Conservation (phyloP, 2,888 invertebrate genomes). For the Leptopterna dolabrata region DNA sequence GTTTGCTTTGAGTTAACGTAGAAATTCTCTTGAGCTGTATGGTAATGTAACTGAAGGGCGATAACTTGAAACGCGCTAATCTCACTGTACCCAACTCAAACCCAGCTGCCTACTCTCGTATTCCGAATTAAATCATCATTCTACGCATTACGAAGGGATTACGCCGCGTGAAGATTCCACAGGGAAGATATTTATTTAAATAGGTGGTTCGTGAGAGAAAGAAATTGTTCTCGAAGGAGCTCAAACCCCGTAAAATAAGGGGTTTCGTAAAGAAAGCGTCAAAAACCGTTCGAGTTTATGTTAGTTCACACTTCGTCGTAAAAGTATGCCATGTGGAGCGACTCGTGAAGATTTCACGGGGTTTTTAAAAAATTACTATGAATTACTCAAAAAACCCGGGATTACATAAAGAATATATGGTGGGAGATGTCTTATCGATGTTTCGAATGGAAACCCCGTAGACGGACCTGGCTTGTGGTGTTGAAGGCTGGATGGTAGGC, state of each 20-base stretch:
- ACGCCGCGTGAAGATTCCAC: background rate
- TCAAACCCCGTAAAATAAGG: background rate
- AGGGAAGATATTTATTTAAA: background rate
- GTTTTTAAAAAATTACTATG: background rate
- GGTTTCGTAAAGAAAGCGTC: background rate
- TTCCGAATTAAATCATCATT: background rate
- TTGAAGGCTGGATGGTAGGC: background rate
- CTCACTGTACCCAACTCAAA: background rate
- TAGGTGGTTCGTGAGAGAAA: background rate
- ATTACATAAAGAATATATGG: background rate
- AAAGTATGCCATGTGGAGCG: background rate
- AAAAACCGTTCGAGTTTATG: background rate
- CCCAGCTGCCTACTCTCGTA: background rate
- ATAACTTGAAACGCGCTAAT: background rate
- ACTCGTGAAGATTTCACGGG: background rate
- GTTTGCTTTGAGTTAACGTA: background rate
- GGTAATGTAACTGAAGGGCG: background rate
- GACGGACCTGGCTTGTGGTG: background rate
- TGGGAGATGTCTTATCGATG: constrained; percentile 1
- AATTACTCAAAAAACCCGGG: background rate
- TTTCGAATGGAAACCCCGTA: background rate
- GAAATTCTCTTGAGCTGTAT: background rate
- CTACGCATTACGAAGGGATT: background rate
- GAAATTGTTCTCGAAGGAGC: background rate
- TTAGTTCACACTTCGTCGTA: background rate